Percentiles rank a stretch among this genome's conserved stretches.
These are phyloP conservation scores for Zeus faber DNA, from an alignment of 2,113 vertebrate species.

Conservation along the genomic window DNA sequence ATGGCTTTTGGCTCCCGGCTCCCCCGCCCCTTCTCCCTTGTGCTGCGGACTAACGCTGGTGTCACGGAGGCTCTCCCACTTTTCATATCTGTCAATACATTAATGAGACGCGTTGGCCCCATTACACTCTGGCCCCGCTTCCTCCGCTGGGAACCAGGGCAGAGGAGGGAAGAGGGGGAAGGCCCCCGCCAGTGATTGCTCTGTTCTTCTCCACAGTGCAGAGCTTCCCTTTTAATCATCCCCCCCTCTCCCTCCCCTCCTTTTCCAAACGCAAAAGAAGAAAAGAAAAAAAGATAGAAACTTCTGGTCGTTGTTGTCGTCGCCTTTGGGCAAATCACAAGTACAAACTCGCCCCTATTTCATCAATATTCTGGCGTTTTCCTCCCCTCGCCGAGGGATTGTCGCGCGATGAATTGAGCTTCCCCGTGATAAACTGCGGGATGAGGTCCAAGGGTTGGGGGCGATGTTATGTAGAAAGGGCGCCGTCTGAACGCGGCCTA, in stretches of 20 bases:
- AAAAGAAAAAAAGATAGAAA: constrained; percentile 48
- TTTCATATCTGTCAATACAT: constrained; percentile 69
- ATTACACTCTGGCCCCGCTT: constrained; percentile 49
- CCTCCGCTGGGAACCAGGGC: constrained; percentile 50
- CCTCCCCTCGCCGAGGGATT: constrained; percentile 38
- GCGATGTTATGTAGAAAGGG: constrained; percentile 43
- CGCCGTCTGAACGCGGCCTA: constrained; percentile 22
- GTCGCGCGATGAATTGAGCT: constrained; percentile 54
- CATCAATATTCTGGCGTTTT: constrained; percentile 70
- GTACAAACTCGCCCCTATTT: constrained; percentile 56
- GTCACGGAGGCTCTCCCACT: constrained; percentile 40
- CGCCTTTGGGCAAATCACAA: constrained; percentile 54
- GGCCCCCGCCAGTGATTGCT: constrained; percentile 54
- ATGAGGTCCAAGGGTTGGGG: constrained; percentile 42
- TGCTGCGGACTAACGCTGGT: constrained; percentile 19
- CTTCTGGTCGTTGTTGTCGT: constrained; percentile 46
- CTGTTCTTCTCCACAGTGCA: constrained; percentile 57
- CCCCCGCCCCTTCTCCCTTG: constrained; percentile 30
- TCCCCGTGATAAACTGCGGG: constrained; percentile 54
- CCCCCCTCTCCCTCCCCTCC: constrained; percentile 27
- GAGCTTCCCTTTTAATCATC: constrained; percentile 73
- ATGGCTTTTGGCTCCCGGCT: not conserved
- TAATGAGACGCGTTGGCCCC: constrained; percentile 67
- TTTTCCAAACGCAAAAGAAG: too few species aligned
- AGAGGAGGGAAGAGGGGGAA: constrained; percentile 43